Percentiles rank a stretch among this genome's conserved stretches.
Conservation (phyloP, 1,140 invertebrate species). For the Zaprionus kolodkinae region DNA sequence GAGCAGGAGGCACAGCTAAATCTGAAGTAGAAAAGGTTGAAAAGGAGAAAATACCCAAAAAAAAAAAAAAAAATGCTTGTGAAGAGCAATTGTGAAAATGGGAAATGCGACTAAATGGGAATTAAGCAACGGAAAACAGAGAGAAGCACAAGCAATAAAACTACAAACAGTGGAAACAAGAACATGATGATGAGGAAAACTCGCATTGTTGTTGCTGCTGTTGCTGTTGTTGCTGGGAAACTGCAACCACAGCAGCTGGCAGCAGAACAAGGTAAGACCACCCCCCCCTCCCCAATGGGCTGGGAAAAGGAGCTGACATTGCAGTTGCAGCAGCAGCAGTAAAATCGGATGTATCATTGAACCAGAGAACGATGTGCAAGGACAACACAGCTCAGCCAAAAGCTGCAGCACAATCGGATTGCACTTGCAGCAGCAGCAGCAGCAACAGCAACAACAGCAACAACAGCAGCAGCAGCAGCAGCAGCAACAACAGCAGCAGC, state of each 20-base stretch:
- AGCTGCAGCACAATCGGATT: conserved; percentile 44
- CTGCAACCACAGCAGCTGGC: conserved; percentile 21
- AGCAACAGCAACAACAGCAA: not conserved
- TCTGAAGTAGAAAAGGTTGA: not conserved
- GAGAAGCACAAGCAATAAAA: not conserved
- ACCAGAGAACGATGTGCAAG: conserved; percentile 20
- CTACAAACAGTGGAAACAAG: conserved; percentile 3
- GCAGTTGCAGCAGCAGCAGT: conserved; percentile 22
- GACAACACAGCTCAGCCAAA: conserved; percentile 31
- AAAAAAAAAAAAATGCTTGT: not conserved
- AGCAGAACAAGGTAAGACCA: conserved; percentile 45
- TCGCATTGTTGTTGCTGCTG: conserved; percentile 10
- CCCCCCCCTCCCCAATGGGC: conserved; percentile 22
- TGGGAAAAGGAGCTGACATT: conserved; percentile 40
- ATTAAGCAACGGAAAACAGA: conserved; percentile 7
- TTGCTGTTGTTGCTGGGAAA: conserved; percentile 2
- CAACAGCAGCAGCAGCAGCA: conserved; percentile 1
- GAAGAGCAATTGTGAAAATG: conserved; percentile 8
- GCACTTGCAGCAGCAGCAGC: not conserved
- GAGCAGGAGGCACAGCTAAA: not conserved
- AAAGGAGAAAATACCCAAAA: not conserved
- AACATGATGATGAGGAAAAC: not conserved
- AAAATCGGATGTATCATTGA: conserved; percentile 28
- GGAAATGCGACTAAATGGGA: conserved; percentile 16
- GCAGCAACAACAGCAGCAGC: not conserved